Base-by-base conservation (phyloP, 2,797 vertebrate species). In the Chloroceryle inda region DNA sequence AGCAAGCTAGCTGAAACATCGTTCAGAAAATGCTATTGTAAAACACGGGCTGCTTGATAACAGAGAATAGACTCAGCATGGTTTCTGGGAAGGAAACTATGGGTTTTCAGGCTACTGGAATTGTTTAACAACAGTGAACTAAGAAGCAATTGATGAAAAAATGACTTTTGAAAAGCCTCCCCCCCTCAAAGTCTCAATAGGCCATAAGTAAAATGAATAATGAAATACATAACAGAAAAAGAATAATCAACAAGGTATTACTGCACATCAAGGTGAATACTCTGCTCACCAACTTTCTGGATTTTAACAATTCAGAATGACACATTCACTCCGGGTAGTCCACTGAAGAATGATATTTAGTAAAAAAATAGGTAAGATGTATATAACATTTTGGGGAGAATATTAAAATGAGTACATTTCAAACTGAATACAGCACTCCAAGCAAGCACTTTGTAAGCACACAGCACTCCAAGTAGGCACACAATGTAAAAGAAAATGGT, bases 11-110 rank as follows among this genome's bases (percentile, higher is more conserved):
- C 33, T 79, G 45, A 78, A 96, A 72, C 53, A 84, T 26, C 85
- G 50, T 74, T 87, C 44, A 71, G 35, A 95, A 45, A 88, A 64
- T 33, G 77, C 0, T 4, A 55, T 5, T 75, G 50, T 47, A 89
- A 88, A 93, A 66, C 31, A 55, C 37, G 67, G 0, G 0, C 68
- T 78, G 53, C 89, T 55, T 83, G 38, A 8, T 75, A 94, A 11
- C n/a, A 53, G n/a, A 80, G 47, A 77, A 71, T 42, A 82, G 18
- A 76, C 56, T 85, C 37, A 92, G 64, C 61, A 58, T 23, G 14
- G n/a, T 56, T 96, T 91, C 84, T 92, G 75, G 26, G 74, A 91
- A 85, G 75, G 56, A 91, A 80, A 71, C 33, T 14, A 38, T 6
- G 44, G 3, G 1, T 85, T 80, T 80, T 45, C 50, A 83, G 18